These are phyloP conservation scores for Siphlonurus alternatus DNA, from an alignment of 2,888 invertebrate genomes.

Conservation along the genomic window DNA sequence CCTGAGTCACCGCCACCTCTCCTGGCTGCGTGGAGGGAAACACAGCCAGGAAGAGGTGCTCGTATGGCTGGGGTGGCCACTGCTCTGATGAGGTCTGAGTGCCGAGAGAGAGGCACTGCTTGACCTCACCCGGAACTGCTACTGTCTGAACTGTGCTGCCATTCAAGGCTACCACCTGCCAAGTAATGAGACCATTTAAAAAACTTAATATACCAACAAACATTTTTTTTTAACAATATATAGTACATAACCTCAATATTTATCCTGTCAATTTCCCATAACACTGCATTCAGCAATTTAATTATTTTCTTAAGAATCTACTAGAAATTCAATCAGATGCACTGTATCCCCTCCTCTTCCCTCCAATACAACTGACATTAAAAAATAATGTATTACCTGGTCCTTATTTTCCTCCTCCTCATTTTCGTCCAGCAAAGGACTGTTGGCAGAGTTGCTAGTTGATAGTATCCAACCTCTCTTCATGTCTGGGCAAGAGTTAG, in stretches of 20 bases:
- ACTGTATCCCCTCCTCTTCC: too few species aligned
- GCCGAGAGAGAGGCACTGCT: constrained; percentile 18
- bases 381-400: neutral
- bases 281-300: too few species aligned
- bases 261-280: too few species aligned
- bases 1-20: constrained; percentile 20
- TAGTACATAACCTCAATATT: too few species aligned
- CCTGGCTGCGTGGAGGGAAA: constrained; percentile 23
- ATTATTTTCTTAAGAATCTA: too few species aligned
- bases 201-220: too few species aligned
- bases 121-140: neutral
- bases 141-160: neutral
- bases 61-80: constrained; percentile 50
- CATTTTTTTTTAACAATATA: too few species aligned
- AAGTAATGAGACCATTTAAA: too few species aligned
- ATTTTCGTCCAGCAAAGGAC: constrained; percentile 22
- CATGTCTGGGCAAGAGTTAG: constrained; percentile 49
- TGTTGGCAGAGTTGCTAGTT: constrained; percentile 12
- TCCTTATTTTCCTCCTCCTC: constrained; percentile 21
- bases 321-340: too few species aligned
- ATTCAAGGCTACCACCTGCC: neutral
- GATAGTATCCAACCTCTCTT: constrained; percentile 25
- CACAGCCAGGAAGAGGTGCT: constrained; percentile 54
- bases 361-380: neutral
- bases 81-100: constrained; percentile 50